Conservation (phyloP, 2,113 vertebrate genomes). For the Myrmophylax atrothorax region DNA sequence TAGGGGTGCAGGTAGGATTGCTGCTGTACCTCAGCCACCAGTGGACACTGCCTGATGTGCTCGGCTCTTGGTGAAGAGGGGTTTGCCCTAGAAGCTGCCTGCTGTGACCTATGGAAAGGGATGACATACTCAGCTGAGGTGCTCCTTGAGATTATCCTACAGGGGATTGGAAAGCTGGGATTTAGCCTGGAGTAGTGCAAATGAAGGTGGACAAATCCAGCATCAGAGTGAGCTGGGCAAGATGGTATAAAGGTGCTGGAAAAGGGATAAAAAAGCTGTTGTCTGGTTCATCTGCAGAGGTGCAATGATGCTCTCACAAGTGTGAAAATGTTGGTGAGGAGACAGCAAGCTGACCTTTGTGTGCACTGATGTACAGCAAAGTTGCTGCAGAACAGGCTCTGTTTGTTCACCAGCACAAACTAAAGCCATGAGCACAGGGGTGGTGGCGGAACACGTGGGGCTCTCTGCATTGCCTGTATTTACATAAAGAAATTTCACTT, state of each 20-base stretch:
- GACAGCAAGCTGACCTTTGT: neutral
- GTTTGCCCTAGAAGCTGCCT: neutral
- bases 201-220: neutral
- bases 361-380: accelerated
- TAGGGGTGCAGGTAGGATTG: neutral
- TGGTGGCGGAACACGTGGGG: neutral
- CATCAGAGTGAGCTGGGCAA: neutral
- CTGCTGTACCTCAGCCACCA: neutral
- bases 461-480: neutral
- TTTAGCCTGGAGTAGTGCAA: neutral
- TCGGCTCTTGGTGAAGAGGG: neutral
- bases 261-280: neutral
- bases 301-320: neutral
- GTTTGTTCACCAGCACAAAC: neutral
- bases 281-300: neutral
- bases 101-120: neutral
- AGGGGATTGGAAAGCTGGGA: neutral
- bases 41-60: accelerated
- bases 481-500: constrained; percentile 9
- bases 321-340: neutral
- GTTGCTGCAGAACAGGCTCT: neutral
- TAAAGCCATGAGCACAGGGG: neutral
- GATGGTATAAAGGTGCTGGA: neutral
- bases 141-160: neutral
- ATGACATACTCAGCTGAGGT: neutral